Percentiles rank a stretch among this genome's conserved stretches.
Evolutionary conservation across 2,888 invertebrate genomes (phyloP).

Genomic region (Dysmachus trigonus): DNA sequence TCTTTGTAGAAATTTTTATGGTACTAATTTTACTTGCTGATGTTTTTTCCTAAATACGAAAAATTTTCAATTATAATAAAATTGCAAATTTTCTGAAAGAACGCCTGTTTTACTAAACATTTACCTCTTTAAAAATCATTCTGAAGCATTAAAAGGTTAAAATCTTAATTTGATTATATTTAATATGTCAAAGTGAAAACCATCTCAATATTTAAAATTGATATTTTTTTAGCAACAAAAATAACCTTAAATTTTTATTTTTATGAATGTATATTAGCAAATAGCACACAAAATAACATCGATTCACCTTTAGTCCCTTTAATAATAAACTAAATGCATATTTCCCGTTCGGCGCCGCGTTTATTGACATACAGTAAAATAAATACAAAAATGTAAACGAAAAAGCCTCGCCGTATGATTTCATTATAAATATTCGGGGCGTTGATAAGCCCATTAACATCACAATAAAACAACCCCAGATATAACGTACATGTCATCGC

Average conservation of each 20-base stretch:
- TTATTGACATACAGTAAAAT: not conserved
- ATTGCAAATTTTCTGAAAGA: too few species aligned
- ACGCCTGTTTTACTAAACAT: too few species aligned
- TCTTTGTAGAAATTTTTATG: too few species aligned
- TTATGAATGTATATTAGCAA: not conserved
- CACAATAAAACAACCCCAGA: not conserved
- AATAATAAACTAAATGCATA: not conserved
- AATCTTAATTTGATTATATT: too few species aligned
- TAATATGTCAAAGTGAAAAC: too few species aligned
- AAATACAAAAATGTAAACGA: not conserved
- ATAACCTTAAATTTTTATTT: not conserved
- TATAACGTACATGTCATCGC: not conserved
- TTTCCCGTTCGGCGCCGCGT: not conserved
- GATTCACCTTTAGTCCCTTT: not conserved
- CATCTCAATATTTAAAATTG: not conserved
- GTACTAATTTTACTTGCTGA: too few species aligned
- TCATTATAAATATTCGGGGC: not conserved
- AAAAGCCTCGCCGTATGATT: not conserved
- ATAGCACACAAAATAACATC: not conserved
- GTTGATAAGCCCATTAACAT: conserved; percentile 17
- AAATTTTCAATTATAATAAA: too few species aligned
- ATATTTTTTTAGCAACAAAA: not conserved
- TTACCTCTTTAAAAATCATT: too few species aligned
- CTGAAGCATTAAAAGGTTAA: too few species aligned
- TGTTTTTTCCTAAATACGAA: too few species aligned